Base-by-base conservation (phyloP, 1,140 invertebrate genomes). In the Pogonomyrmex barbatus region DNA sequence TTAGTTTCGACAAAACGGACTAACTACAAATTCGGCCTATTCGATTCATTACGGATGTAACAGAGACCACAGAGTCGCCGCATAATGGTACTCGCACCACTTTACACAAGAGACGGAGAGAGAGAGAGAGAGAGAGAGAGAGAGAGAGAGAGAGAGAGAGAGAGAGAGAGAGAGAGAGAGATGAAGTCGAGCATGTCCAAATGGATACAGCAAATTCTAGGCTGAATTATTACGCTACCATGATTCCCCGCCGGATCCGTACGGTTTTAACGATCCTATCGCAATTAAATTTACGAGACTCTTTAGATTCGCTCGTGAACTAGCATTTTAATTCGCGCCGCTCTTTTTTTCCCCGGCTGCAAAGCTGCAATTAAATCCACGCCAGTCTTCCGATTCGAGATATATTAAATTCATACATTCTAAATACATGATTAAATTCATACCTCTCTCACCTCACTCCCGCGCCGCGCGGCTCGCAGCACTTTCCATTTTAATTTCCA, bases 21-120 rank as follows among this genome's bases (percentile, higher is more conserved):
- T 45, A 39, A 60, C 54, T 75, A 75, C 67, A 83, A 63, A 78
- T 60, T 75, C 56, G 42, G 50, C 79, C 79, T 60, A 50, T 54
- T 83, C 54, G 79, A 83, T 83, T 83, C 79, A 83, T 83, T 83
- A 75, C 79, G 17, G 54, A 83, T 83, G 79, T 83, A 83, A 83
- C 68, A 47, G 68, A 56, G 39, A 83, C 79, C 54, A 47, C 67
- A 73, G 56, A 56, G 42, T 75, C 45, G 54, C 79, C 68, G 68
- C 68, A 75, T 83, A 75, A 83, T 83, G 68, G 79, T 60, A 73
- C 79, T 73, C 79, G 42, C 79, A 54, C 54, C 79, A 83, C 70
- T 83, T 83, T 75, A 83, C 79, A 83, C 2, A 63, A 68, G n/a
- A 45, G 77, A 39, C 39, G 47, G 70, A 60, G 73, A 60, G 54